Percentiles rank a stretch among this genome's conserved stretches.
phyloP scores from a whole-genome alignment of 2,797 vertebrate species.

The Philypnodon macrostomus region DNA sequence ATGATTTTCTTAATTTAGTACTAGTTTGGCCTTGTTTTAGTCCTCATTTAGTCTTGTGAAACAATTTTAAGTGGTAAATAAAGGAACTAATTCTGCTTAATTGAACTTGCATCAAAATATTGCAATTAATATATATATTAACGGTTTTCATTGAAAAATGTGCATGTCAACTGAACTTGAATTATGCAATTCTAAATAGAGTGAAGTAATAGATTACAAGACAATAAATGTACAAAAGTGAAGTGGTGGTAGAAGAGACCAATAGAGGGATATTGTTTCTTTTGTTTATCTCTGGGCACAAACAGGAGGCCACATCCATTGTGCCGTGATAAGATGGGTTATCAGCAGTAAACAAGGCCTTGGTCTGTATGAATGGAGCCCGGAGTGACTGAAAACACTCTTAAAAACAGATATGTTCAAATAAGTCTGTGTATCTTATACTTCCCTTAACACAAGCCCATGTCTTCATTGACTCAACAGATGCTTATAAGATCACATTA shows the following conservation, averaged over 20 bases:
- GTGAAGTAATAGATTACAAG: constrained; percentile 8
- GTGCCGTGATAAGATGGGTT: constrained; percentile 77
- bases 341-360: constrained; percentile 78
- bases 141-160: neutral
- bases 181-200: constrained; percentile 11
- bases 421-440: constrained; percentile 54
- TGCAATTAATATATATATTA: neutral
- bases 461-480: constrained; percentile 30
- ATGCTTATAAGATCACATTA: constrained; percentile 16
- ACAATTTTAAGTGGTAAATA: no score
- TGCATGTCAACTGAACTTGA: neutral
- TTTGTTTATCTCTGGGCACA: constrained; percentile 64
- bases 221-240: constrained; percentile 48
- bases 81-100: no score
- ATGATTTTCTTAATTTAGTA: neutral
- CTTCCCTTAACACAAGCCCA: constrained; percentile 32
- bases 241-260: constrained; percentile 34
- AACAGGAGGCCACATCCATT: constrained; percentile 74
- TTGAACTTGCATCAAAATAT: no score
- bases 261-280: constrained; percentile 61
- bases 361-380: constrained; percentile 63
- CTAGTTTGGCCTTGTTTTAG: neutral
- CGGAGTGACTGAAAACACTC: constrained; percentile 63
- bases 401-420: constrained; percentile 69
- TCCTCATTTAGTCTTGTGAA: no score